A percentile compares a stretch with the other conserved stretches of the same genome.
Evolutionary conservation across 2,888 invertebrate species (phyloP).

Genomic region (Dryococelus australis): DNA sequence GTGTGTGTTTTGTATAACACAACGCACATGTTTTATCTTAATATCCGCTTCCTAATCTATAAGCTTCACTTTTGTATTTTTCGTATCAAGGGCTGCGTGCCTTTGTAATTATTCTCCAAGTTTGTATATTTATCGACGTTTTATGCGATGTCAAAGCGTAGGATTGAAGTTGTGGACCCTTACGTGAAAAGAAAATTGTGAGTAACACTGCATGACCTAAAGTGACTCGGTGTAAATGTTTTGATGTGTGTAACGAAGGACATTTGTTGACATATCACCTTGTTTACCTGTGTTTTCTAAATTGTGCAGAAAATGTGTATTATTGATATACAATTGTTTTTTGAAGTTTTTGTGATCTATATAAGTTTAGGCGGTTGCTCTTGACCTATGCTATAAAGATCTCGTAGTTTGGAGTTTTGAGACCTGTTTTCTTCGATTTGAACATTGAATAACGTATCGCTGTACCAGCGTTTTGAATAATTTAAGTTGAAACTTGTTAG

Average conservation of each 20-base stretch:
- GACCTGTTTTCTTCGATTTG: too few species aligned
- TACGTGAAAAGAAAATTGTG: conserved; percentile 81
- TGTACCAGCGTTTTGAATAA: too few species aligned
- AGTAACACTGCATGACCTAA: conserved; percentile 52
- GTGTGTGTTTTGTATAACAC: background rate
- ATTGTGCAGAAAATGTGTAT: too few species aligned
- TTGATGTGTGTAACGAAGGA: background rate
- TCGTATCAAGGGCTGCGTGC: background rate
- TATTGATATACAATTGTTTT: too few species aligned
- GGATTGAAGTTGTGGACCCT: conserved; percentile 87
- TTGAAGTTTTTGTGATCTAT: too few species aligned
- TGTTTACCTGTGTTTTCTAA: too few species aligned
- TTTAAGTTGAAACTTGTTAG: too few species aligned
- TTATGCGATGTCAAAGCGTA: conserved; percentile 77
- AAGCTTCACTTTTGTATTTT: background rate
- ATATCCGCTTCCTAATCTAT: conserved; percentile 1
- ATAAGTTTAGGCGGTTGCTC: too few species aligned
- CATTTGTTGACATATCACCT: background rate
- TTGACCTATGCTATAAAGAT: too few species aligned
- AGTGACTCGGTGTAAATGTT: background rate
- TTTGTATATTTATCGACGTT: background rate
- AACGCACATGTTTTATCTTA: background rate
- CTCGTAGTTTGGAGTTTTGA: too few species aligned
- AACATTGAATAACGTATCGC: too few species aligned
- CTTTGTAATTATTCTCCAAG: background rate